Evolutionary conservation across 2,888 invertebrate genomes (phyloP), one percentile per base, ranked within the genome.

Genomic region (Acronicta aceris): DNA sequence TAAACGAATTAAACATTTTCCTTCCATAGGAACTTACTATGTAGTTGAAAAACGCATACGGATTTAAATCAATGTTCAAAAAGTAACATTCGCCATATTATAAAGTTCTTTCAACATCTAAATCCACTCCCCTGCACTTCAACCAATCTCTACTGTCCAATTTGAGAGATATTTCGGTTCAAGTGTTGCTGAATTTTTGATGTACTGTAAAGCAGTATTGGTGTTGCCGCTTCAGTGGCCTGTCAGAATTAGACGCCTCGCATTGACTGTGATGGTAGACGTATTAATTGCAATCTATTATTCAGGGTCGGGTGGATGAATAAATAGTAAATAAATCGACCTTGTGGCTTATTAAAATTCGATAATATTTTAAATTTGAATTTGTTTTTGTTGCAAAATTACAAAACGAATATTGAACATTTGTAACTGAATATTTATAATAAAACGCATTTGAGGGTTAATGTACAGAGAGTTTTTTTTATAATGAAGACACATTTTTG

Each of bases 181-280:
- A 45, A 25, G 36, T 25, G 36, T 41, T 15, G 42, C 45, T 72
- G 70, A 70, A 70, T 70, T 57, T 62, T 70, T 68, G 54, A 70
- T 70, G 63, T 15, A 0, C 42, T 33, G 71, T 82, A 81, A 82
- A 79, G 74, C 81, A 78, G 65, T 77, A 76, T 67, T 73, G 79
- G 59, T 83, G 83, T 83, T 71, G 17, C 49, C 49, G 56, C 45
- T 36, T 45, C 65, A 63, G 57, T 30, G 46, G 66, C 52, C 59
- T 49, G 59, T 54, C 64, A 54, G 40, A 58, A 57, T 53, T 59
- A 54, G 51, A 59, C 46, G 43, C 49, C 53, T 15, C 30, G 17
- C 49, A 60, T 53, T 45, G 53, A 59, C 59, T 53, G 43, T 56
- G 46, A 62, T 47, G 50, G 30, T 25, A 38, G 41, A 43, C 42